Percentiles rank a stretch among this genome's conserved stretches.
Conservation (phyloP, 2,113 vertebrate genomes). For the Gnathonemus echidnorhynchus region DNA sequence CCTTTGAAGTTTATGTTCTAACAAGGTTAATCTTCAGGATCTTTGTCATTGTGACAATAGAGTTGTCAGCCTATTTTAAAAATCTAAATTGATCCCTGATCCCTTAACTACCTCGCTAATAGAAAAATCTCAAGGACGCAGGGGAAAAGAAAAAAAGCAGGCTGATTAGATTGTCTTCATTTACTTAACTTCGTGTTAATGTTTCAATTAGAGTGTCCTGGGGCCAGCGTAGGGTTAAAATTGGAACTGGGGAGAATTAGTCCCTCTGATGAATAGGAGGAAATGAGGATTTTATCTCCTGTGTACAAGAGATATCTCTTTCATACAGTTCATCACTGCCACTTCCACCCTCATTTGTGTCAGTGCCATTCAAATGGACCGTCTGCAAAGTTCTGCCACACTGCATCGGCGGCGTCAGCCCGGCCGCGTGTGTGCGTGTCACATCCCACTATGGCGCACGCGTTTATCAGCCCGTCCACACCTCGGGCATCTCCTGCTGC, state of each 20-base stretch:
- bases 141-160: constrained; percentile 40
- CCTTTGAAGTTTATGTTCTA: constrained; percentile 39
- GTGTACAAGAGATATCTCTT: constrained; percentile 55
- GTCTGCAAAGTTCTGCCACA: constrained; percentile 23
- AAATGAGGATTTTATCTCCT: constrained; percentile 60
- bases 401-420: neutral
- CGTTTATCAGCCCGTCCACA: neutral
- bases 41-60: constrained; percentile 46
- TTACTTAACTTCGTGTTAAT: constrained; percentile 72
- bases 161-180: constrained; percentile 73
- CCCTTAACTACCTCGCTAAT: constrained; percentile 61
- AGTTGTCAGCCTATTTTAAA: constrained; percentile 55
- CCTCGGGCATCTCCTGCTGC: neutral
- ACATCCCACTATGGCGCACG: neutral
- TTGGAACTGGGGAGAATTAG: constrained; percentile 62
- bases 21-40: constrained; percentile 45
- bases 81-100: constrained; percentile 61
- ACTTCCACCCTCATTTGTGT: constrained; percentile 39
- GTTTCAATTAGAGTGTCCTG: constrained; percentile 71
- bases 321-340: constrained; percentile 56
- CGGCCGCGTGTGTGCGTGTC: neutral
- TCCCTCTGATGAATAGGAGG: constrained; percentile 65
- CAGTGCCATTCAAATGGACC: constrained; percentile 39
- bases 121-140: constrained; percentile 61
- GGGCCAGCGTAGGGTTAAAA: constrained; percentile 69